Percentiles rank a stretch among this genome's conserved stretches.
These are phyloP conservation scores for Ibidorhyncha struthersii DNA, from an alignment of 2,113 vertebrate species.

Conservation along the genomic window DNA sequence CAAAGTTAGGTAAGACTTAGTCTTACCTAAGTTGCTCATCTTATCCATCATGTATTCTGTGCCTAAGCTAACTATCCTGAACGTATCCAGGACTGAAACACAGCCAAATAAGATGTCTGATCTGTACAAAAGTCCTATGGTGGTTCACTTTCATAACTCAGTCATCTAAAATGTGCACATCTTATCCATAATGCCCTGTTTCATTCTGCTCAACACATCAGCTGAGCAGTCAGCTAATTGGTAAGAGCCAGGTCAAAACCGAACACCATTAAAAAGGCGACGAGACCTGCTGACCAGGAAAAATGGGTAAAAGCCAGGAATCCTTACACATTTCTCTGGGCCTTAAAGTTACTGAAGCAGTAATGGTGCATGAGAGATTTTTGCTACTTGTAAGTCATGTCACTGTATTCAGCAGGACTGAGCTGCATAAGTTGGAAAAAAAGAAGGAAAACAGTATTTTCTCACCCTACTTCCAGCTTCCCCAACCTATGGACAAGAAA, in stretches of 20 bases:
- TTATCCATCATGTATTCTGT: not conserved
- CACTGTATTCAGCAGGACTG: not conserved
- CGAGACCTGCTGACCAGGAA: not conserved
- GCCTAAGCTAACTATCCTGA: not conserved
- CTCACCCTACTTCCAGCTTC: not conserved
- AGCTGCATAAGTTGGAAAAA: not conserved
- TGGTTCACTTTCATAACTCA: not conserved
- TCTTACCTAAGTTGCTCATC: not conserved
- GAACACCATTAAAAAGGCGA: not conserved
- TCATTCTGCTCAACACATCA: not conserved
- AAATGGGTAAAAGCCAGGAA: not conserved
- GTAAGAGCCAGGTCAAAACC: not conserved
- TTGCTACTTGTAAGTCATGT: fast-evolving
- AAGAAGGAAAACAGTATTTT: not conserved
- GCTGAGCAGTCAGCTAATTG: not conserved
- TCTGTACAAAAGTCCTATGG: not conserved
- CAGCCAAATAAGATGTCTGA: not conserved
- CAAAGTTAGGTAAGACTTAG: too few relatives aligned
- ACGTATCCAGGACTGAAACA: not conserved
- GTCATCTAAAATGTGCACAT: not conserved
- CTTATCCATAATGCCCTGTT: not conserved
- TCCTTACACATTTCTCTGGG: not conserved
- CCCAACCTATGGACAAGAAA: not conserved
- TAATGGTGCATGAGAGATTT: not conserved
- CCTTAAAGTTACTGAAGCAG: not conserved